Evolutionary conservation across 2,797 vertebrate species (phyloP).

Genomic region (Kryptopterus vitreolus): DNA sequence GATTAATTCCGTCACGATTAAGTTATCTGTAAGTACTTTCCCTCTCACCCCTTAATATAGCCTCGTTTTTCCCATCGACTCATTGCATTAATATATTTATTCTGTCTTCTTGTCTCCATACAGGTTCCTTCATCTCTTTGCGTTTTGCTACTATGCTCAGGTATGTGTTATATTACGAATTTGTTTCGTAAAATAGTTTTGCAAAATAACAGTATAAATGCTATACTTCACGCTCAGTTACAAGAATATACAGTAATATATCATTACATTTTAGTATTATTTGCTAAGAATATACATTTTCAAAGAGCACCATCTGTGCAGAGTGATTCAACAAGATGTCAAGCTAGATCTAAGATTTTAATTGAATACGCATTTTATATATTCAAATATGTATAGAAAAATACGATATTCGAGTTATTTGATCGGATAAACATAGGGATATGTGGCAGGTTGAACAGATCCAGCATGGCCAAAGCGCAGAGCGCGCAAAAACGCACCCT

Average conservation of each 20-base stretch:
- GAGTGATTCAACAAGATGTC: background rate
- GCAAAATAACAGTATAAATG: background rate
- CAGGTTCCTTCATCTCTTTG: constrained; percentile 92
- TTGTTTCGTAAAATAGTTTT: background rate
- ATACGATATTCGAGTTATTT: constrained; percentile 24
- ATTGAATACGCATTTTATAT: background rate
- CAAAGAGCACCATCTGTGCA: too few relatives aligned
- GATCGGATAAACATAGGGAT: constrained; percentile 67
- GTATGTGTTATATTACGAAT: constrained; percentile 70
- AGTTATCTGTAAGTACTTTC: constrained; percentile 78
- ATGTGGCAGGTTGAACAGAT: constrained; percentile 54
- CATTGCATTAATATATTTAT: constrained; percentile 19
- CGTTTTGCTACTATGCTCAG: constrained; percentile 92
- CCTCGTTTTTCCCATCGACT: background rate
- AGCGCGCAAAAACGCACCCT: constrained; percentile 56
- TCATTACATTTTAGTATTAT: too few relatives aligned
- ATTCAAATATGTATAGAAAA: too few relatives aligned
- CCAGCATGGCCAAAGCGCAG: constrained; percentile 21
- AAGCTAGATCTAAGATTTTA: background rate
- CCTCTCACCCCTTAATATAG: constrained; percentile 8
- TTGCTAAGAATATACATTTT: background rate
- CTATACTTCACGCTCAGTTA: too few relatives aligned
- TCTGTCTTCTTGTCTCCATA: constrained; percentile 52
- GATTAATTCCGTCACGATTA: constrained; percentile 67
- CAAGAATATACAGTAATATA: too few relatives aligned